A percentile compares a stretch with the other conserved stretches of the same genome.
Conservation (phyloP, 2,888 invertebrate species). For the Disparrhopalites patrizii region DNA sequence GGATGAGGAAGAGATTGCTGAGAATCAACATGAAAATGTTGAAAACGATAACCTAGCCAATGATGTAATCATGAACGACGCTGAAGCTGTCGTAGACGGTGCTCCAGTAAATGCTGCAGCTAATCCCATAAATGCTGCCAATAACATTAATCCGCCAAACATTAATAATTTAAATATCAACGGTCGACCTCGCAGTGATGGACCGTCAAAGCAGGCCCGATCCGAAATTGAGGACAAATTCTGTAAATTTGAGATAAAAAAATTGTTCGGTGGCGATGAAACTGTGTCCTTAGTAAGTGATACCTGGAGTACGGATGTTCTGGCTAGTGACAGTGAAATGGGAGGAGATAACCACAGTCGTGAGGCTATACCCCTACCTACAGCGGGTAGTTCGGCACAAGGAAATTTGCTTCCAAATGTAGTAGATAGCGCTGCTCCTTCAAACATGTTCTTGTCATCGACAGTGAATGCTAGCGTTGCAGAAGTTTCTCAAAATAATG, state of each 20-base stretch:
- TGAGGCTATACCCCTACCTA: conserved; percentile 24
- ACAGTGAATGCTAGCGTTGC: conserved; percentile 4
- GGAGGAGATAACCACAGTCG: conserved; percentile 35
- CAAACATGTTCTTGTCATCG: conserved; percentile 6
- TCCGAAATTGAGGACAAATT: conserved; percentile 98
- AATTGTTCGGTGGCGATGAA: conserved; percentile 73
- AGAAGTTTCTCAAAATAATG: conserved; percentile 51
- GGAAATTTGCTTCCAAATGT: conserved; percentile 11
- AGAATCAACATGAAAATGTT: conserved; percentile 27
- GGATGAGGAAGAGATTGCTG: conserved; percentile 37
- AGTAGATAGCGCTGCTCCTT: conserved; percentile 8
- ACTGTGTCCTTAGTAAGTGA: conserved; percentile 95
- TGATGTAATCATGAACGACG: conserved; percentile 38
- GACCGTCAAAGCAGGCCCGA: conserved; percentile 62
- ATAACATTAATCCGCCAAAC: conserved; percentile 45
- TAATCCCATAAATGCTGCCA: not conserved
- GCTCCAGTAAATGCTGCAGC: not conserved
- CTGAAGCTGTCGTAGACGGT: conserved; percentile 17
- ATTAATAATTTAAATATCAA: conserved; percentile 44
- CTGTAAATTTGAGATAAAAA: conserved; percentile 94
- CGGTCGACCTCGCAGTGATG: conserved; percentile 26
- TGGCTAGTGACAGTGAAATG: conserved; percentile 94
- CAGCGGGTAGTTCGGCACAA: conserved; percentile 22
- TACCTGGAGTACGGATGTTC: conserved; percentile 97
- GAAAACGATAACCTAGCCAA: conserved; percentile 18